These are phyloP conservation scores for Scytalopus superciliaris DNA, from an alignment of 2,113 vertebrate species.

Conservation along the genomic window DNA sequence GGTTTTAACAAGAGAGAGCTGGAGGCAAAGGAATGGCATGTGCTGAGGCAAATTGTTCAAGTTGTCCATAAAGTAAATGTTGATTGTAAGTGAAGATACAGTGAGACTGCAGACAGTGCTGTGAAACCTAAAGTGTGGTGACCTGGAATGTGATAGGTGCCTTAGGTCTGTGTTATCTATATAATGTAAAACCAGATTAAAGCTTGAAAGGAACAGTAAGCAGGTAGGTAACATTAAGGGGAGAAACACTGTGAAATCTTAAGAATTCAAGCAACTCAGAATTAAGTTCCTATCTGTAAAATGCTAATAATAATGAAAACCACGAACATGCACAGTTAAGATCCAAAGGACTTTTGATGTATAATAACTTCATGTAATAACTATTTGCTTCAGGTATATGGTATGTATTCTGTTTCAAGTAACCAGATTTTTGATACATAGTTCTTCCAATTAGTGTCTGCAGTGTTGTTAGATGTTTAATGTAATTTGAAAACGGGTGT, in stretches of 20 bases:
- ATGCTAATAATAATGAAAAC: neutral
- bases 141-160: neutral
- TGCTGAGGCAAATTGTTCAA: neutral
- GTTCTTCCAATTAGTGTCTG: neutral
- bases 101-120: neutral
- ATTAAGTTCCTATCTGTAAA: neutral
- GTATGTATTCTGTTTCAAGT: neutral
- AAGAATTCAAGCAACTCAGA: neutral
- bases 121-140: fast-evolving
- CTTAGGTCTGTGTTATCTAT: neutral
- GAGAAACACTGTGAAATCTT: neutral
- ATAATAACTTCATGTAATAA: neutral
- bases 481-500: neutral
- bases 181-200: neutral
- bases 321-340: neutral
- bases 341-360: neutral
- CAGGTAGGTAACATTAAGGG: neutral
- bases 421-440: neutral
- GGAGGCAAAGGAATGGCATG: fast-evolving
- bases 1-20: no score
- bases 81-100: neutral
- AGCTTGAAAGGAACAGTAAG: neutral
- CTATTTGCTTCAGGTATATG: neutral
- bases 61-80: neutral
- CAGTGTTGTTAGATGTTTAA: neutral